Evolutionary conservation across 2,113 vertebrate genomes (phyloP).

Genomic region (Micronycteris hirsuta): DNA sequence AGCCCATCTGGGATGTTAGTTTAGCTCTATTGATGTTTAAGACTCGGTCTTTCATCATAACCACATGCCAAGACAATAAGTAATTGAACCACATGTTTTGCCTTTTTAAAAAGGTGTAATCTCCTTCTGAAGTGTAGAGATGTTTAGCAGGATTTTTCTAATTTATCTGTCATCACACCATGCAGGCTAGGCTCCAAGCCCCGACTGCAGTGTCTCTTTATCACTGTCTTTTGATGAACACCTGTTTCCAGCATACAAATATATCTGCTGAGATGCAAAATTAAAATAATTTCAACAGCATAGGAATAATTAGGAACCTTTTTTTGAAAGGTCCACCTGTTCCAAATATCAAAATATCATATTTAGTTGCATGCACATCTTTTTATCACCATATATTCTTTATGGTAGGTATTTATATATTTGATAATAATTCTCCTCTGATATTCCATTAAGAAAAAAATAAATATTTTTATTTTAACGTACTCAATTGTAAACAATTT

Average conservation of each 20-base stretch:
- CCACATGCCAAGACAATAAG: slow-evolving; percentile 85
- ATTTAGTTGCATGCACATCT: slow-evolving; percentile 75
- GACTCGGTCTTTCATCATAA: slow-evolving; percentile 82
- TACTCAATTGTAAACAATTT: slow-evolving; percentile 35
- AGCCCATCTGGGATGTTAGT: slow-evolving; percentile 86
- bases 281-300: slow-evolving; percentile 90
- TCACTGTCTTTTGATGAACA: slow-evolving; percentile 87
- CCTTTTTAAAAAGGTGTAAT: slow-evolving; percentile 88
- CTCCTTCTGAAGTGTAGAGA: slow-evolving; percentile 87
- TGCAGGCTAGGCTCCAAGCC: slow-evolving; percentile 81
- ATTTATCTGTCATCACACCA: slow-evolving; percentile 84
- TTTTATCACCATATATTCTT: slow-evolving; percentile 41
- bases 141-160: slow-evolving; percentile 88
- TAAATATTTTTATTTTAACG: slow-evolving; percentile 38
- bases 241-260: slow-evolving; percentile 91
- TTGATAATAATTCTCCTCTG: slow-evolving; percentile 29
- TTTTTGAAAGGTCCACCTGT: slow-evolving; percentile 89
- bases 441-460: slow-evolving; percentile 44
- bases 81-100: slow-evolving; percentile 85
- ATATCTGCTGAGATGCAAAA: slow-evolving; percentile 86
- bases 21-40: slow-evolving; percentile 85
- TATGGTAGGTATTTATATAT: slow-evolving; percentile 13
- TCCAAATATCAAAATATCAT: slow-evolving; percentile 87
- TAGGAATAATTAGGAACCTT: slow-evolving; percentile 93
- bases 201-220: slow-evolving; percentile 76